Base-by-base conservation (phyloP, 2,888 invertebrate species). In the Himalopsyche anomala region DNA sequence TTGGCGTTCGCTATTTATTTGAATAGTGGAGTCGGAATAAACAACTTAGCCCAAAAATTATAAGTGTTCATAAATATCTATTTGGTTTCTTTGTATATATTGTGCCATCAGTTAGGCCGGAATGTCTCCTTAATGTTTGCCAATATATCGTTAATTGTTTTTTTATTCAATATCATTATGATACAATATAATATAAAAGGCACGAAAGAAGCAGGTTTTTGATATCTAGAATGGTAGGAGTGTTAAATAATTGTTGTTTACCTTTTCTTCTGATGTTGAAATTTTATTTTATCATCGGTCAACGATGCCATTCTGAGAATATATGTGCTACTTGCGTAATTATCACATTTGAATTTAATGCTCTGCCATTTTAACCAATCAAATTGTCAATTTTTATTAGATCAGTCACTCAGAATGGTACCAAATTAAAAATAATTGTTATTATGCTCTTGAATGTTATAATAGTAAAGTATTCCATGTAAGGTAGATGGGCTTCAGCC, bases 401-500 rank as follows among this genome's bases (percentile, higher is more conserved):
- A 55, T 80, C 84, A 86, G 84, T 45, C 15, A 51, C 84, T 88
- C 88, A 88, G 88, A 88, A 85, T 85, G 87, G 88, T 87, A 84
- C 80, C 51, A 28, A 19, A 36, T 54, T 69, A 81, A 69, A 80
- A 80, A 74, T 81, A 55, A 74, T 69, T 85, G 81, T 84, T 86
- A 86, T 84, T 84, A 82, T 80, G 74, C 74, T 86, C 84, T 69
- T 85, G 86, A 84, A 85, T 87, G 87, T 87, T 87, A 80, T 84
- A 84, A 86, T 87, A 85, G 84, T 87, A 85, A 87, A 86, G 85
- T 87, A 88, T 87, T 87, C 87, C 88, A 88, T 88, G 85, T 88
- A 88, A 83, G 86, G 88, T 87, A 87, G 87, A 84, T 81, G 87
- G 88, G 88, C 88, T 87, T 88, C 85, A 87, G 88, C 88, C 88